Conservation (phyloP, 2,888 invertebrate genomes). For the Cotesia congregata region DNA sequence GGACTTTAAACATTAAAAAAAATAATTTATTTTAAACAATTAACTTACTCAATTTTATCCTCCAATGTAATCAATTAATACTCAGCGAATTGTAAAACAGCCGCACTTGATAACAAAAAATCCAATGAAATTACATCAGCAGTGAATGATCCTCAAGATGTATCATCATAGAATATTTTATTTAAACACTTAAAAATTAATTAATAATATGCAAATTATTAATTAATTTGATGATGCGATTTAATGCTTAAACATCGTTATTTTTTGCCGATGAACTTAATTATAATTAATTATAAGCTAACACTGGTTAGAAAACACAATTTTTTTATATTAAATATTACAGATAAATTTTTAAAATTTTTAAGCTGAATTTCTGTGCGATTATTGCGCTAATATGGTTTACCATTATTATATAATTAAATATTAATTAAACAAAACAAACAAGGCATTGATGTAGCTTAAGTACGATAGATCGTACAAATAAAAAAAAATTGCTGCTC, state of each 20-base stretch:
- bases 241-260: background rate
- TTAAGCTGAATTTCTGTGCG: background rate
- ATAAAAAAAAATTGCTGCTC: conserved; percentile 6
- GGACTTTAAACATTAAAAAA: no score
- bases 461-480: background rate
- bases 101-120: no score
- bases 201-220: background rate
- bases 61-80: no score
- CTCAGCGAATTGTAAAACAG: no score
- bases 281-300: background rate
- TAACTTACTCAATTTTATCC: no score
- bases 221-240: background rate
- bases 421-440: background rate
- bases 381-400: background rate
- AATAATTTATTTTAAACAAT: no score
- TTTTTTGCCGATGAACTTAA: background rate
- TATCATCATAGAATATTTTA: no score
- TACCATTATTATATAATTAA: background rate
- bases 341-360: background rate
- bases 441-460: background rate
- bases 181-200: no score
- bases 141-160: no score
- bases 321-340: background rate
- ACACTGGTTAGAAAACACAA: background rate
- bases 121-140: no score